Conservation (phyloP, 2,797 vertebrate species). For the Xiphorhynchus erythropygius region DNA sequence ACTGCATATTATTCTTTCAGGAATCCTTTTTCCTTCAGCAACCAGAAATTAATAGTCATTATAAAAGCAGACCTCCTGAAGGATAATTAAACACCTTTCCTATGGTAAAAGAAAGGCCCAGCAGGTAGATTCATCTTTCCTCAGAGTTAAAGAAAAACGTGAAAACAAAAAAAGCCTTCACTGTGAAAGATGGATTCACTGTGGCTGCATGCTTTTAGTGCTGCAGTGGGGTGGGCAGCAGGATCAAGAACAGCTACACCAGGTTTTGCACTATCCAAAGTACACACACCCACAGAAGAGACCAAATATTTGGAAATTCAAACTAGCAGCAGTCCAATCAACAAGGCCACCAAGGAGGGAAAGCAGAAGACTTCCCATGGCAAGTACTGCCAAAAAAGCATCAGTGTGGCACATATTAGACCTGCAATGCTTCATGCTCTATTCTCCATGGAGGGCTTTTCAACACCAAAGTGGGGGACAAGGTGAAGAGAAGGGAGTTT, state of each 20-base stretch:
- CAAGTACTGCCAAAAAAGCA: neutral
- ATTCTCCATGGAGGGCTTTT: conserved; percentile 19
- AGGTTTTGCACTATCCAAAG: neutral
- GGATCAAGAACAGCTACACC: neutral
- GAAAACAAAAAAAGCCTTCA: neutral
- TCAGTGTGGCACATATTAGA: neutral
- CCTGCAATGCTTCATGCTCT: neutral
- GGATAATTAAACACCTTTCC: neutral
- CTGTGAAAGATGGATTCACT: neutral
- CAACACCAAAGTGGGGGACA: conserved; percentile 35
- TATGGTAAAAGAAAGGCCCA: neutral
- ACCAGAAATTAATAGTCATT: neutral
- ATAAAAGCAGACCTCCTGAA: neutral
- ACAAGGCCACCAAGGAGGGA: neutral
- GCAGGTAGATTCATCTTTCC: neutral
- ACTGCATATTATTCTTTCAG: neutral
- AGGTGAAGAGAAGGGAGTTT: conserved; percentile 23
- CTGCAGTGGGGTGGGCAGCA: neutral
- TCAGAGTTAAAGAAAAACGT: neutral
- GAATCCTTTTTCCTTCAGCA: neutral
- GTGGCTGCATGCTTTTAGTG: neutral
- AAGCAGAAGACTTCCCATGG: neutral
- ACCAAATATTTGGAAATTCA: neutral
- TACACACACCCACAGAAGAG: neutral
- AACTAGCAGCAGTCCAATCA: neutral